These are phyloP conservation scores for Polylopha cassiicola DNA, from an alignment of 2,888 invertebrate genomes.

Conservation along the genomic window DNA sequence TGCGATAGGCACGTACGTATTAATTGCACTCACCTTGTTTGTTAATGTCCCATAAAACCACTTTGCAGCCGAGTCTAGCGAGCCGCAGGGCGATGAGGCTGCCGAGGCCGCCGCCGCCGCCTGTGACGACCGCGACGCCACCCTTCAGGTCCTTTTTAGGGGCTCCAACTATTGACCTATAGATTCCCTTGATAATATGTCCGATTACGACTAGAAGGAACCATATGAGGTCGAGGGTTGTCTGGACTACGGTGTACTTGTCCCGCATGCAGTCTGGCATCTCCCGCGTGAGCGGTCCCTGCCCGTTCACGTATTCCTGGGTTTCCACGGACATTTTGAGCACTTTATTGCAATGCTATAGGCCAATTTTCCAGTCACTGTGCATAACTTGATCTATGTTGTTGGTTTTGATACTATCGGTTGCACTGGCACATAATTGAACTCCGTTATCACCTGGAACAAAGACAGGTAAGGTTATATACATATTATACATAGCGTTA, in stretches of 20 bases:
- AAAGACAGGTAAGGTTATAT: conserved; percentile 1
- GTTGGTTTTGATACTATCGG: conserved; percentile 11
- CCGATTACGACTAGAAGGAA: conserved; percentile 70
- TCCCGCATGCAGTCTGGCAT: conserved; percentile 71
- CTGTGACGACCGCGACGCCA: conserved; percentile 90
- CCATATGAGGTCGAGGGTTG: conserved; percentile 75
- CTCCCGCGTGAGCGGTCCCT: conserved; percentile 65
- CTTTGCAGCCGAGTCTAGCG: conserved; percentile 85
- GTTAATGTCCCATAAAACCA: conserved; percentile 95
- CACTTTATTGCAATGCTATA: conserved; percentile 38
- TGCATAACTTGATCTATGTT: conserved; percentile 39
- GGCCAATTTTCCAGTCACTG: conserved; percentile 30
- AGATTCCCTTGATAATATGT: conserved; percentile 75
- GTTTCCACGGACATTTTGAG: conserved; percentile 45
- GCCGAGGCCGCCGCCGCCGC: conserved; percentile 92
- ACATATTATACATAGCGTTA: neutral
- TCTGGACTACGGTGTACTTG: conserved; percentile 71
- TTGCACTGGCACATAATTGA: conserved; percentile 17
- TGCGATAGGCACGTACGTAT: conserved; percentile 27
- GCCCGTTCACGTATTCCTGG: conserved; percentile 64
- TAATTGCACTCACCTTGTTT: conserved; percentile 79
- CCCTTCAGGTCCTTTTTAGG: conserved; percentile 83
- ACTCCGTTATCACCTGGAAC: conserved; percentile 14
- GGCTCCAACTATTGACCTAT: conserved; percentile 78
- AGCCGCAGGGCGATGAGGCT: conserved; percentile 85